phyloP scores from a whole-genome alignment of 2,113 vertebrate species.

The Onychorhynchus coronatus region DNA sequence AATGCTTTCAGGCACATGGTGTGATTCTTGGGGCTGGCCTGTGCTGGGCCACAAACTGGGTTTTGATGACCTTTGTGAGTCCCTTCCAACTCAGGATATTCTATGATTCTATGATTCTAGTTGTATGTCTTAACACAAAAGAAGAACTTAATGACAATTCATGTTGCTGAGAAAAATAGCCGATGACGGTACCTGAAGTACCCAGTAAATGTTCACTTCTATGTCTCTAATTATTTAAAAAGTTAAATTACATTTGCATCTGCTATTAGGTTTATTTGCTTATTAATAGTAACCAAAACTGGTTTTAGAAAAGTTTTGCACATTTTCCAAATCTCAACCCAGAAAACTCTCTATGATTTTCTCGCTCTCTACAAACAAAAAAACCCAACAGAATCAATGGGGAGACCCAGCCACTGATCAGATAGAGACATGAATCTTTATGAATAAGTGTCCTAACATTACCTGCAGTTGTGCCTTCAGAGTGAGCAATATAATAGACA shows the following conservation, averaged over 20 bases:
- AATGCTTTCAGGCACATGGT: neutral
- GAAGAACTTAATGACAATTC: neutral
- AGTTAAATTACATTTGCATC: neutral
- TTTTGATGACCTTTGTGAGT: neutral
- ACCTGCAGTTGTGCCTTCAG: conserved; percentile 89
- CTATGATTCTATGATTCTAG: neutral
- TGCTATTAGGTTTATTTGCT: neutral
- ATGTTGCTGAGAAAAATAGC: neutral
- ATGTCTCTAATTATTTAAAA: neutral
- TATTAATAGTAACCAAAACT: neutral
- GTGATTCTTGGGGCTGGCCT: rapidly evolving
- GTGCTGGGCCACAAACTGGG: neutral
- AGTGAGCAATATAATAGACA: conserved; percentile 88
- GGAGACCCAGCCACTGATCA: neutral
- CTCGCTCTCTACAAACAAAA: neutral
- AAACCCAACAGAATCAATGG: neutral
- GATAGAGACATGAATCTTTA: neutral
- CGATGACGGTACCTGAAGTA: neutral
- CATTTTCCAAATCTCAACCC: neutral
- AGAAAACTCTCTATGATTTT: neutral
- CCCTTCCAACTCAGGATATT: neutral
- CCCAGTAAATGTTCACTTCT: neutral
- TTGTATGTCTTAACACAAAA: neutral
- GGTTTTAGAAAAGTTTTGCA: neutral
- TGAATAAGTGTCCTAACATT: neutral